A percentile compares a stretch with the other conserved stretches of the same genome.
These are phyloP conservation scores for Bombus breviceps DNA, from an alignment of 1,140 invertebrate species.

Conservation along the genomic window DNA sequence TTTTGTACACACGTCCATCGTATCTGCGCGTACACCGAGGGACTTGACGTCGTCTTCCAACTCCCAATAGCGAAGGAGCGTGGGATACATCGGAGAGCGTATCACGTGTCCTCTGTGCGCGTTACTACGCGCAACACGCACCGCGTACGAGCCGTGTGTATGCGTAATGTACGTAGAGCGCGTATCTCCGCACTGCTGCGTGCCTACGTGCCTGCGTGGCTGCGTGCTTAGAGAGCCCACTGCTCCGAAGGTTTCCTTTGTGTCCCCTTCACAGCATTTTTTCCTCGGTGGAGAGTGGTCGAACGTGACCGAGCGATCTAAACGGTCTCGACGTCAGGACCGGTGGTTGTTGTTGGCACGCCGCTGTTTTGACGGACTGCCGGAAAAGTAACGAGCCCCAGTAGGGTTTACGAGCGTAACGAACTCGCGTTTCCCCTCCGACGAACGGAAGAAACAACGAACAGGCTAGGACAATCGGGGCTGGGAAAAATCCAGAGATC, in stretches of 20 bases:
- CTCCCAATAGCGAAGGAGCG: conserved; percentile 21
- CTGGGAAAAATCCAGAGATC: conserved; percentile 1
- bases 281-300: conserved; percentile 13
- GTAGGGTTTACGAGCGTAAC: conserved; percentile 15
- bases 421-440: not conserved
- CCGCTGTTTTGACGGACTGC: conserved; percentile 19
- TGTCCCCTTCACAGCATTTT: conserved; percentile 6
- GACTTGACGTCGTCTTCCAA: not conserved
- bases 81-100: conserved; percentile 41
- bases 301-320: conserved; percentile 48
- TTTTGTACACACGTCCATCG: too few species aligned
- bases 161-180: conserved; percentile 2
- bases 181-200: not conserved
- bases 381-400: not conserved
- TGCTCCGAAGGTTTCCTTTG: conserved; percentile 4
- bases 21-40: not conserved
- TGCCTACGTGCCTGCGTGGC: conserved; percentile 4
- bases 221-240: conserved; percentile 22
- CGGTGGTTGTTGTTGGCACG: too few species aligned
- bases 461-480: not conserved
- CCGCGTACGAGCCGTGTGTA: not conserved
- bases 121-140: conserved; percentile 26
- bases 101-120: conserved; percentile 46
- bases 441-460: not conserved
- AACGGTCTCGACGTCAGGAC: not conserved